Conservation (phyloP, 2,797 vertebrate species). For the Esox masquinongy region DNA sequence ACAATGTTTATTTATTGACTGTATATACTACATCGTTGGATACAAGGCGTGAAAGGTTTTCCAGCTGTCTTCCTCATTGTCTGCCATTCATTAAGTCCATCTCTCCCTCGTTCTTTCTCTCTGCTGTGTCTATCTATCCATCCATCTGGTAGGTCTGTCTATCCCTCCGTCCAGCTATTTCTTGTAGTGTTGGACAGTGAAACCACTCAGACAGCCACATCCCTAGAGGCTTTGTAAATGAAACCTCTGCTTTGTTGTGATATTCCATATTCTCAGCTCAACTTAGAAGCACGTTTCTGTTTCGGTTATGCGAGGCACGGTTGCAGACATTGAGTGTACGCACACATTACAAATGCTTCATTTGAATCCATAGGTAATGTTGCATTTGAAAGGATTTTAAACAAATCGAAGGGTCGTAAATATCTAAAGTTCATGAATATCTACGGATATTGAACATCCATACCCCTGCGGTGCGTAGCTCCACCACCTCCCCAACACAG, state of each 20-base stretch:
- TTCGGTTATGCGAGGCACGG: slow-evolving; percentile 59
- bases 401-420: too few species aligned
- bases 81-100: neutral
- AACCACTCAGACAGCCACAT: slow-evolving; percentile 30
- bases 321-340: slow-evolving; percentile 44
- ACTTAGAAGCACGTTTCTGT: slow-evolving; percentile 52
- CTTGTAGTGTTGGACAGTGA: slow-evolving; percentile 9
- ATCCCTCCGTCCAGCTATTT: slow-evolving; percentile 37
- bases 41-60: neutral
- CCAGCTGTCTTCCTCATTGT: neutral
- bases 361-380: too few species aligned
- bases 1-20: too few species aligned
- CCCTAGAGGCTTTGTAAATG: slow-evolving; percentile 49
- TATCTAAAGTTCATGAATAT: too few species aligned
- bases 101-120: neutral
- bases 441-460: too few species aligned
- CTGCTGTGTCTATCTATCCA: neutral
- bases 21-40: too few species aligned
- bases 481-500: too few species aligned
- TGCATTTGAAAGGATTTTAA: too few species aligned
- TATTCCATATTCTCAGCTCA: slow-evolving; percentile 43
- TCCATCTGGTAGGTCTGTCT: slow-evolving; percentile 8
- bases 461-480: too few species aligned
- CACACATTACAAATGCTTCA: slow-evolving; percentile 17
- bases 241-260: slow-evolving; percentile 50